Conservation (phyloP, 2,113 vertebrate genomes). For the Gymnogyps californianus region DNA sequence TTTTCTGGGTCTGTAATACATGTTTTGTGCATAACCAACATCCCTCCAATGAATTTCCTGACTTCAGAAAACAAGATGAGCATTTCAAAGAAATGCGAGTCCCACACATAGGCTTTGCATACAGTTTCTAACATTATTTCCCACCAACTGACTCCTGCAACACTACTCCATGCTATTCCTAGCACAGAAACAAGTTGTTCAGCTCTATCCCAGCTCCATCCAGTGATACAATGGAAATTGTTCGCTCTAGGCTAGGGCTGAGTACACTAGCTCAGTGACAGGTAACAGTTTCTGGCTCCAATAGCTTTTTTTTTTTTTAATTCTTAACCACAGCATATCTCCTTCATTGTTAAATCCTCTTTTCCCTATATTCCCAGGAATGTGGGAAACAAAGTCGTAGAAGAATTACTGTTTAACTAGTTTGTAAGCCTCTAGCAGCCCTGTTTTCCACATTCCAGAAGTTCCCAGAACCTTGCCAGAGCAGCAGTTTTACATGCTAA, state of each 20-base stretch:
- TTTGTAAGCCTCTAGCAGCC: not conserved
- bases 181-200: not conserved
- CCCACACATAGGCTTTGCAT: accelerated
- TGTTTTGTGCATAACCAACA: not conserved
- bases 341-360: not conserved
- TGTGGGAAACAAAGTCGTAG: not conserved
- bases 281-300: not conserved
- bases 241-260: not conserved
- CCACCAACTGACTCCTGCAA: not conserved
- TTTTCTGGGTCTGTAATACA: not conserved
- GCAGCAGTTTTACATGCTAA: not conserved
- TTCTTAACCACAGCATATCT: not conserved
- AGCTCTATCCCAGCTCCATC: not conserved
- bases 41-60: not conserved
- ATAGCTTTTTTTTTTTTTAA: too few species aligned
- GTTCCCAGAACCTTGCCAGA: not conserved
- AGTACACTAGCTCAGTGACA: not conserved
- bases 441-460: not conserved
- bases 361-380: not conserved
- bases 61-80: not conserved
- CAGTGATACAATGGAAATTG: not conserved
- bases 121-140: not conserved
- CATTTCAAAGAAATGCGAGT: not conserved
- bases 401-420: not conserved
- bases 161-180: not conserved